A percentile compares a stretch with the other conserved stretches of the same genome.
Conservation (phyloP, 2,113 vertebrate genomes). For the Lucifuga dentata region DNA sequence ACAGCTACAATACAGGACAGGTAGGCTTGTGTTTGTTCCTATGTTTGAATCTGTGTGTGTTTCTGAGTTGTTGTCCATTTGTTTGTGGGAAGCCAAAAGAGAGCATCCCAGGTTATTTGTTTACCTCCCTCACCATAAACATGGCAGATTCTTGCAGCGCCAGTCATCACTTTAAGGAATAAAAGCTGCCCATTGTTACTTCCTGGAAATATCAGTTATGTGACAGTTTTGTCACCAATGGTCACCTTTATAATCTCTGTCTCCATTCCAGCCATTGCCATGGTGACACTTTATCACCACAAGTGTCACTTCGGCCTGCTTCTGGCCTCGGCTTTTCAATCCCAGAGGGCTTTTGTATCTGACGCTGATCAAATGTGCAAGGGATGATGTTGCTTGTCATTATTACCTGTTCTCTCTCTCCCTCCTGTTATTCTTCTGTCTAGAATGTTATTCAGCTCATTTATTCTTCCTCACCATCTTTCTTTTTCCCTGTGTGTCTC, state of each 20-base stretch:
- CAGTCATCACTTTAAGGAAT: constrained; percentile 50
- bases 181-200: constrained; percentile 38
- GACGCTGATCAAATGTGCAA: constrained; percentile 46
- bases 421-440: constrained; percentile 40
- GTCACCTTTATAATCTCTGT: constrained; percentile 52
- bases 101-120: constrained; percentile 23
- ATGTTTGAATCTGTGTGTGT: background rate
- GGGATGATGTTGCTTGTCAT: constrained; percentile 49
- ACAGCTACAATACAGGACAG: constrained; percentile 97
- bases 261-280: constrained; percentile 37
- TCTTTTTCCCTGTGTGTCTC: background rate
- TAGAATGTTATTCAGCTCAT: constrained; percentile 36
- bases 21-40: constrained; percentile 67
- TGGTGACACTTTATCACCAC: constrained; percentile 59
- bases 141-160: constrained; percentile 14
- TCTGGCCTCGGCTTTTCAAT: constrained; percentile 40
- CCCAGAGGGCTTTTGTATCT: constrained; percentile 59
- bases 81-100: constrained; percentile 2
- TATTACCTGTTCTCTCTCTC: constrained; percentile 1
- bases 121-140: constrained; percentile 28
- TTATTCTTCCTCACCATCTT: constrained; percentile 3
- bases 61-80: background rate
- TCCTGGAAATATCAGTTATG: constrained; percentile 57
- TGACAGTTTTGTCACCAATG: constrained; percentile 59
- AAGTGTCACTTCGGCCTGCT: constrained; percentile 50